Conservation (phyloP, 2,888 invertebrate species). For the Cephus rjabovi region DNA sequence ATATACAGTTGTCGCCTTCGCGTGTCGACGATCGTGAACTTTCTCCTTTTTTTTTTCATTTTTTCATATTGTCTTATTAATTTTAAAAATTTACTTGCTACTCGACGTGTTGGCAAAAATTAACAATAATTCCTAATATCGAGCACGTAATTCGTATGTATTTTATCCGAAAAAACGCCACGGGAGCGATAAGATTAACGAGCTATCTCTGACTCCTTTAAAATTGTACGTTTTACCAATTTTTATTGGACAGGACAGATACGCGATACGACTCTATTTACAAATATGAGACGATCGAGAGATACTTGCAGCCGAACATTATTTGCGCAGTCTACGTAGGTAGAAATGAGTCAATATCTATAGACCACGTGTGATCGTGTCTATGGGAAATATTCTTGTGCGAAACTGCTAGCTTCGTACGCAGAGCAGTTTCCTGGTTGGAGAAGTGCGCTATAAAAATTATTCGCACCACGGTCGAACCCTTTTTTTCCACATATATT, state of each 20-base stretch:
- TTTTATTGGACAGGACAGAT: constrained; percentile 37
- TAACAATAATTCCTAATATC: neutral
- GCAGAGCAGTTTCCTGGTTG: neutral
- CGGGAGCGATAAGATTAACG: constrained; percentile 39
- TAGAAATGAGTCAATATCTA: constrained; percentile 32
- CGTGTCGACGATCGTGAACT: neutral
- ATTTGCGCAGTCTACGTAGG: constrained; percentile 36
- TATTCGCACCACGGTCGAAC: neutral
- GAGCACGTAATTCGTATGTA: neutral
- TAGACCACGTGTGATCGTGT: constrained; percentile 16
- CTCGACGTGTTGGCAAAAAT: too few species aligned
- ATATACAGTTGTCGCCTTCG: neutral
- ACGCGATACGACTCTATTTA: constrained; percentile 38
- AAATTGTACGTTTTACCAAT: constrained; percentile 28
- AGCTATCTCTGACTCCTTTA: constrained; percentile 38
- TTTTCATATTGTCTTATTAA: neutral
- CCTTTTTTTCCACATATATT: neutral
- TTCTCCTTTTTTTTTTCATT: neutral
- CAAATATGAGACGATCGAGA: constrained; percentile 32
- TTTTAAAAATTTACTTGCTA: neutral
- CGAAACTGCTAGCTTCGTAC: constrained; percentile 12
- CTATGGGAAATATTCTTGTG: constrained; percentile 24
- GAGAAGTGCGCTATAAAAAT: neutral
- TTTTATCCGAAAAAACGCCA: constrained; percentile 19
- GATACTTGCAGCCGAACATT: constrained; percentile 30